Conservation (phyloP, 2,888 invertebrate genomes). For the Byasa hedistus region DNA sequence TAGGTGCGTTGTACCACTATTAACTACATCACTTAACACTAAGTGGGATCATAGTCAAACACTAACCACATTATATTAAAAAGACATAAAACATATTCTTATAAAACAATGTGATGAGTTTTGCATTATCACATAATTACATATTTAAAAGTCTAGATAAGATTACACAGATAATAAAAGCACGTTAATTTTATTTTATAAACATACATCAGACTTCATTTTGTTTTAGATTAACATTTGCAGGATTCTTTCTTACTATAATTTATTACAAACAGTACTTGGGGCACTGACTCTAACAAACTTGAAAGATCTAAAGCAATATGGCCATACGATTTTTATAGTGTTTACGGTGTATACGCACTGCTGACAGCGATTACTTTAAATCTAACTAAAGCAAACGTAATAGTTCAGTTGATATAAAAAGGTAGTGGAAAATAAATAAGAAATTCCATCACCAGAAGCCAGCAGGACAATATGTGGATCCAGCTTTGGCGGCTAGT, state of each 20-base stretch:
- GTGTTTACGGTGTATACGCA: slow-evolving; percentile 31
- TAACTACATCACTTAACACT: no score
- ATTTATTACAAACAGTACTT: slow-evolving; percentile 41
- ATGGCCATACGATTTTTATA: slow-evolving; percentile 34
- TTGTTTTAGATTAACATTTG: slow-evolving; percentile 31
- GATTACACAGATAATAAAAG: no score
- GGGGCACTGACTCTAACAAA: slow-evolving; percentile 47
- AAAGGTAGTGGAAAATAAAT: not conserved
- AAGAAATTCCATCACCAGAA: no score
- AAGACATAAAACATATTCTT: no score
- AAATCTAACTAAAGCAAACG: not conserved
- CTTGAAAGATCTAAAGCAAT: slow-evolving; percentile 39
- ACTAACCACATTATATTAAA: no score
- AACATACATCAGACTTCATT: slow-evolving; percentile 30
- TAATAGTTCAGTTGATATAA: not conserved
- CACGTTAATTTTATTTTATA: slow-evolving; percentile 19
- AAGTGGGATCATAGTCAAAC: no score
- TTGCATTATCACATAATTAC: no score
- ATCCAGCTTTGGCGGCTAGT: no score
- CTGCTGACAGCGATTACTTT: not conserved
- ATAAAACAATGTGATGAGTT: not conserved
- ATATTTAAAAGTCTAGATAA: no score
- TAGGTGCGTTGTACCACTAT: no score
- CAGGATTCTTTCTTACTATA: slow-evolving; percentile 37
- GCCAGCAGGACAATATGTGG: no score